Conservation (phyloP, 2,888 invertebrate species). For the Epirrhoe alternata region DNA sequence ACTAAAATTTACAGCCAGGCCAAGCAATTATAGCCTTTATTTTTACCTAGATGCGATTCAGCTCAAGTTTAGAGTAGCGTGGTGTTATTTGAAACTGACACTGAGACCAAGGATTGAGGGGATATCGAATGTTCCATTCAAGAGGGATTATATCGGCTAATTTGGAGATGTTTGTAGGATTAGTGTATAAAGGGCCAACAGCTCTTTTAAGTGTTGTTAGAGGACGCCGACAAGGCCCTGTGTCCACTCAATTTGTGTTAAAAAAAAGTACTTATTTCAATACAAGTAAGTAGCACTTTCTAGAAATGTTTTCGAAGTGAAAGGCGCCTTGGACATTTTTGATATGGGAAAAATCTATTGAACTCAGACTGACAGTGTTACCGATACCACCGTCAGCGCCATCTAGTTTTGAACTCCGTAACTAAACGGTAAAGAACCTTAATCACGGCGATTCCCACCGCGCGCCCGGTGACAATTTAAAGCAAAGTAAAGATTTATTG, state of each 20-base stretch:
- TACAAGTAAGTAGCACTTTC: too few relatives aligned
- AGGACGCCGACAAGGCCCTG: constrained; percentile 20
- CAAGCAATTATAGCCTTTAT: constrained; percentile 40
- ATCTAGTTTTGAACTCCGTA: too few relatives aligned
- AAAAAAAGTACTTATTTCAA: too few relatives aligned
- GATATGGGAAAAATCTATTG: too few relatives aligned
- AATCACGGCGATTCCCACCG: too few relatives aligned
- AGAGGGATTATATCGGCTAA: constrained; percentile 53
- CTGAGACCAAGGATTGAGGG: constrained; percentile 51
- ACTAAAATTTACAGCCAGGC: not conserved
- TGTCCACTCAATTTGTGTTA: not conserved
- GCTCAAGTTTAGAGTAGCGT: constrained; percentile 16
- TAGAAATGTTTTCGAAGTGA: too few relatives aligned
- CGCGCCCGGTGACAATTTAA: too few relatives aligned
- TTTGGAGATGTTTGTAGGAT: constrained; percentile 48
- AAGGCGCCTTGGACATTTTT: too few relatives aligned
- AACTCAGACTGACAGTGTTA: too few relatives aligned
- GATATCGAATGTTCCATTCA: constrained; percentile 54
- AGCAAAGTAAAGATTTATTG: too few relatives aligned
- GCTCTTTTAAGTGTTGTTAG: constrained; percentile 29
- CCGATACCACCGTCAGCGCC: too few relatives aligned
- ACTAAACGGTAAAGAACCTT: too few relatives aligned
- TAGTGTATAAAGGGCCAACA: constrained; percentile 28
- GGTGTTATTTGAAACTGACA: constrained; percentile 60
- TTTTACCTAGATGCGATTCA: constrained; percentile 27